Conservation (phyloP, 35 echinoderm and acorn worm genomes). For the Heliocidaris erythrogramma region DNA sequence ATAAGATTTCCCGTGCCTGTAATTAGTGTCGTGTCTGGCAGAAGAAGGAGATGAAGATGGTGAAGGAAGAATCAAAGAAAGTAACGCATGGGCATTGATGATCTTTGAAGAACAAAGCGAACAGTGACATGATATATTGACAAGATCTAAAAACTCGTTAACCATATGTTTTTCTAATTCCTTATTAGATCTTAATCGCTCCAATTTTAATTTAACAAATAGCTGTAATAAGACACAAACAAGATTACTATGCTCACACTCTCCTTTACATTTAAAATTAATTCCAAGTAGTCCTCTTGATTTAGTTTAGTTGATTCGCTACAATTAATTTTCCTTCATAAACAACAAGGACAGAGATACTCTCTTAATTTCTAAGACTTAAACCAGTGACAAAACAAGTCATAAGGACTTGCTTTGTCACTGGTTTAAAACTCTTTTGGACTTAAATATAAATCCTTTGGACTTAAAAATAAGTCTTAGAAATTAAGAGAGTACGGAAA, state of each 20-base stretch:
- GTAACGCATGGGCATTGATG: background rate
- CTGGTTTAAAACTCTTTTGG: no score
- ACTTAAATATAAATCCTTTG: no score
- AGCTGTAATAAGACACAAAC: background rate
- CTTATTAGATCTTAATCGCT: background rate
- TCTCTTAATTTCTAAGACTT: no score
- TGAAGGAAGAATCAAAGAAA: background rate
- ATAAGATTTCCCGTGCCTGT: background rate
- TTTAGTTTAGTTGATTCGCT: background rate
- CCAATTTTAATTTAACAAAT: background rate
- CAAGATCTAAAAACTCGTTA: background rate
- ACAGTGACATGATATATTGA: background rate
- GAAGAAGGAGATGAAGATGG: background rate
- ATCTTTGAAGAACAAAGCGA: background rate
- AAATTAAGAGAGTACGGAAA: background rate
- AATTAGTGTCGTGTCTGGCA: background rate
- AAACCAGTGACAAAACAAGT: no score
- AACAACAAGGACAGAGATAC: no score
- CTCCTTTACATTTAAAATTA: no score
- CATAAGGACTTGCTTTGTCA: no score
- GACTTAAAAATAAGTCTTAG: no score
- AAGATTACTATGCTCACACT: background rate
- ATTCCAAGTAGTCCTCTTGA: background rate
- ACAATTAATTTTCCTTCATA: background rate
- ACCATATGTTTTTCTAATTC: background rate